phyloP scores from a whole-genome alignment of 1,140 invertebrate genomes.

The Drosophila subobscura region DNA sequence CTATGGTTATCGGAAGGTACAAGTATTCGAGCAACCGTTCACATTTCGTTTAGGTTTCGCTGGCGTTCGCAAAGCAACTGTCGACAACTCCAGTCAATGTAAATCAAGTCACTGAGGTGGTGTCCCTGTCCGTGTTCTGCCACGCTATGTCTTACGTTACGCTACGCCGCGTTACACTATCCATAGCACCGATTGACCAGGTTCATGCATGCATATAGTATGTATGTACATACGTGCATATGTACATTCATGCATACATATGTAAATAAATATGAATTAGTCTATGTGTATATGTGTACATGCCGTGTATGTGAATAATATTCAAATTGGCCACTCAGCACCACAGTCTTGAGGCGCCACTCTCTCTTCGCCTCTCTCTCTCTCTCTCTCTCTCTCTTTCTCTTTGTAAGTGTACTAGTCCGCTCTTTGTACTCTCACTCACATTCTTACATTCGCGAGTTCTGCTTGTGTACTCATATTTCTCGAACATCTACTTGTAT shows the following conservation, averaged over 20 bases:
- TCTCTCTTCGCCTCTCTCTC: no score
- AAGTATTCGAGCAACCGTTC: slow-evolving; percentile 26
- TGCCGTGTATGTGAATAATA: slow-evolving; percentile 66
- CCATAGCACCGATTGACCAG: slow-evolving; percentile 50
- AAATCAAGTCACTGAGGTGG: slow-evolving; percentile 14
- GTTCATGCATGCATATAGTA: slow-evolving; percentile 18
- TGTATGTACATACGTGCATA: no score
- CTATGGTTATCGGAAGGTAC: slow-evolving; percentile 1
- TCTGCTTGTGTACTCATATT: slow-evolving; percentile 21
- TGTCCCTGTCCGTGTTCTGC: slow-evolving; percentile 3
- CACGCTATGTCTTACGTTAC: slow-evolving; percentile 47
- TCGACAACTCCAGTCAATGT: slow-evolving; percentile 20
- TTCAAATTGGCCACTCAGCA: slow-evolving; percentile 73
- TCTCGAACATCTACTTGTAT: slow-evolving; percentile 48
- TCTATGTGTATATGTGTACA: not conserved
- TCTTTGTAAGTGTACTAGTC: slow-evolving; percentile 6
- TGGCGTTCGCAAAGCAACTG: slow-evolving; percentile 74
- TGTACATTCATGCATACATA: slow-evolving; percentile 1
- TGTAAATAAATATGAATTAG: slow-evolving; percentile 40
- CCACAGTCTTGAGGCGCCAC: slow-evolving; percentile 9
- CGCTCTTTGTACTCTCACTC: slow-evolving; percentile 13
- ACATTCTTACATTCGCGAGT: not conserved
- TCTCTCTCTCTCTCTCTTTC: slow-evolving; percentile 5
- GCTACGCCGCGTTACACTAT: slow-evolving; percentile 62
- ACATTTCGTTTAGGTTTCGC: slow-evolving; percentile 66